These are phyloP conservation scores for Zaprionus taronus DNA, from an alignment of 1,140 invertebrate species.

Conservation along the genomic window DNA sequence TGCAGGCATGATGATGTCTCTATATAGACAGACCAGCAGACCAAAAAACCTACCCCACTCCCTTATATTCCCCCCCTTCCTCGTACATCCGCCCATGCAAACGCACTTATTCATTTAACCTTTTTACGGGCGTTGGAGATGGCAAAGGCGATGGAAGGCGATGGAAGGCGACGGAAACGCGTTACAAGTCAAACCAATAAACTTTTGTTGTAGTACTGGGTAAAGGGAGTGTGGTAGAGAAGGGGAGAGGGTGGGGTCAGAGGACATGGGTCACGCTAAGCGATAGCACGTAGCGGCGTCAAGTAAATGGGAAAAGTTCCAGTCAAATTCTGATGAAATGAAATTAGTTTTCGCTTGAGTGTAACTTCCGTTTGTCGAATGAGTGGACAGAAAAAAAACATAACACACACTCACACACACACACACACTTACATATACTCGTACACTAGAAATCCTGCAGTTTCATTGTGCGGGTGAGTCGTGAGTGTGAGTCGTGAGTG, in stretches of 20 bases:
- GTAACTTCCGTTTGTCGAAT: conserved; percentile 63
- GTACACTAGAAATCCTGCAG: conserved; percentile 31
- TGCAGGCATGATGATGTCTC: conserved; percentile 55
- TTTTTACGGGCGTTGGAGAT: conserved; percentile 28
- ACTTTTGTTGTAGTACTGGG: conserved; percentile 42
- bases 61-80: neutral
- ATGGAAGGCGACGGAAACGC: conserved; percentile 35
- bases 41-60: conserved; percentile 5
- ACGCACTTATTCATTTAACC: conserved; percentile 58
- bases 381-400: conserved; percentile 51
- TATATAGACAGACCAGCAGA: conserved; percentile 28
- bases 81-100: neutral
- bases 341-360: conserved; percentile 67
- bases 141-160: conserved; percentile 2
- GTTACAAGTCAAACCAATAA: conserved; percentile 62
- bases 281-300: conserved; percentile 60
- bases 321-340: conserved; percentile 67
- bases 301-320: conserved; percentile 66
- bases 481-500: conserved; percentile 29
- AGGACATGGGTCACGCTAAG: conserved; percentile 47
- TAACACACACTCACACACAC: neutral
- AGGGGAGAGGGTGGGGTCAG: neutral
- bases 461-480: conserved; percentile 39
- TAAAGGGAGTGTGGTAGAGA: neutral
- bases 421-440: neutral